phyloP scores from a whole-genome alignment of 2,888 invertebrate species.

The Escarpia spicata region DNA sequence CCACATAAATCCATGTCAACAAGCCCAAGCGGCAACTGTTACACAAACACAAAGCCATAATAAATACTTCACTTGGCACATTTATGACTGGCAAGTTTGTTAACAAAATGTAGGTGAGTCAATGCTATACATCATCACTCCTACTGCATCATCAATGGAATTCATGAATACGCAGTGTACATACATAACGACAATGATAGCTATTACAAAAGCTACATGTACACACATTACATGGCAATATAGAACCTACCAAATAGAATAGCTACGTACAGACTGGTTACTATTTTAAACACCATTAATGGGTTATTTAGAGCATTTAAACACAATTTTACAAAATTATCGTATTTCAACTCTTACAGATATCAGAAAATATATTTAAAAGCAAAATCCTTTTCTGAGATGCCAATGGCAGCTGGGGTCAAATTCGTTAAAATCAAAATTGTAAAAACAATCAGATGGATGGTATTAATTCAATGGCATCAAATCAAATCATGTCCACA shows the following conservation, averaged over 20 bases:
- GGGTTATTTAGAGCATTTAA: background rate
- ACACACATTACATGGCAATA: background rate
- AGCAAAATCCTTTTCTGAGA: background rate
- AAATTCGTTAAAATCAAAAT: background rate
- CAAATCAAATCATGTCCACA: background rate
- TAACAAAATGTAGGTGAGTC: slow-evolving; percentile 8
- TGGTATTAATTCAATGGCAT: background rate
- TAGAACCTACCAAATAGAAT: background rate
- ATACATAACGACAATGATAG: background rate
- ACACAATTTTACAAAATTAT: no score
- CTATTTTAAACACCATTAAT: background rate
- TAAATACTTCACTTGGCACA: background rate
- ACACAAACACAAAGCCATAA: background rate
- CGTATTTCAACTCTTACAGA: no score
- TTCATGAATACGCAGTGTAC: background rate
- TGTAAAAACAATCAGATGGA: background rate
- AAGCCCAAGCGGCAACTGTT: background rate
- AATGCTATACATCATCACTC: background rate
- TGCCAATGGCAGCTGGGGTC: background rate
- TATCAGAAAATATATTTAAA: no score
- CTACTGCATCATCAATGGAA: background rate
- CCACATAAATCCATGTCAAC: background rate
- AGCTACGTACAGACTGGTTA: background rate
- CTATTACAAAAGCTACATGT: background rate
- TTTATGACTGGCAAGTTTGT: background rate